Conservation (phyloP, 2,888 invertebrate species). For the Lepidocyrtoides sp. region DNA sequence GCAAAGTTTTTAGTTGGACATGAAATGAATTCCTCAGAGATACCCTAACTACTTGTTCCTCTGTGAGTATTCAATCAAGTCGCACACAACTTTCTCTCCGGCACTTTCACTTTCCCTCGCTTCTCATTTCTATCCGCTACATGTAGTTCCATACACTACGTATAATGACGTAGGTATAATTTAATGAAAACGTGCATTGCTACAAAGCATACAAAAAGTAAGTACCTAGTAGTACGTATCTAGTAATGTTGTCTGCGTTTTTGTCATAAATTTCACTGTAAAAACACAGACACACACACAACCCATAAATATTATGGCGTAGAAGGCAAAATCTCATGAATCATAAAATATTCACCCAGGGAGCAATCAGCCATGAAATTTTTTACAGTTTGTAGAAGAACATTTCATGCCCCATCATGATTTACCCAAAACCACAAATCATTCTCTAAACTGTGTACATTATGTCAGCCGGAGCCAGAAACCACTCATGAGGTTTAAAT, state of each 20-base stretch:
- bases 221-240: not conserved
- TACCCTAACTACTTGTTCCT: not conserved
- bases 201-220: not conserved
- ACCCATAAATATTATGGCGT: too few relatives aligned
- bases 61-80: conserved; percentile 51
- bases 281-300: too few relatives aligned
- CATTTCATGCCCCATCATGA: too few relatives aligned
- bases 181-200: not conserved
- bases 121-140: too few relatives aligned
- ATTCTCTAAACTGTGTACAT: not conserved
- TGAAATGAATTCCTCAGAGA: conserved; percentile 43
- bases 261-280: too few relatives aligned
- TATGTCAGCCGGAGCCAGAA: too few relatives aligned
- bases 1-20: conserved; percentile 6
- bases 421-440: too few relatives aligned
- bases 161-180: not conserved
- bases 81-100: conserved; percentile 6
- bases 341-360: conserved; percentile 60
- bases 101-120: not conserved
- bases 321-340: not conserved
- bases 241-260: too few relatives aligned
- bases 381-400: not conserved
- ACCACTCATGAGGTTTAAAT: too few relatives aligned
- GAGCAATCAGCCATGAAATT: conserved; percentile 42
- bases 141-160: not conserved